A percentile compares a stretch with the other conserved stretches of the same genome.
Conservation (phyloP, 2,113 vertebrate genomes). For the Sinocyclocheilus rhinocerous region DNA sequence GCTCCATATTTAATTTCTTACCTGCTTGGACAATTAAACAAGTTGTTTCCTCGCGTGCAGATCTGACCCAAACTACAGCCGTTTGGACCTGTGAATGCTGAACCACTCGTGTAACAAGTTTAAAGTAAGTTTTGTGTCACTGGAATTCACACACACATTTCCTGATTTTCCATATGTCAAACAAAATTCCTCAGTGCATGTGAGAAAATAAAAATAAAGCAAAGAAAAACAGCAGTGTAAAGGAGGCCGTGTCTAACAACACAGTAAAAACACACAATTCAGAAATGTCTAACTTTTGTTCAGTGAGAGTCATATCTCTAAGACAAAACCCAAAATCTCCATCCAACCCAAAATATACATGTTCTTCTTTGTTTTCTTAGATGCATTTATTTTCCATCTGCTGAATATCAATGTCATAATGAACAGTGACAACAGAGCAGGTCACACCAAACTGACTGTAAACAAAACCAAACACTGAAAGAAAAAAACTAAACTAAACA, state of each 20-base stretch:
- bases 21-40: not conserved
- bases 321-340: not conserved
- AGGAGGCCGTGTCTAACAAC: not conserved
- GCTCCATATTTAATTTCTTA: not conserved
- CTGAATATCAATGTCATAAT: conserved; percentile 3
- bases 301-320: not conserved
- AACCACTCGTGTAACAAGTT: not conserved
- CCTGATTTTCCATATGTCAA: not conserved
- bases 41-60: not conserved
- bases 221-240: not conserved
- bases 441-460: not conserved
- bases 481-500: not conserved
- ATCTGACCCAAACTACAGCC: not conserved
- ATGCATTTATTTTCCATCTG: conserved; percentile 1
- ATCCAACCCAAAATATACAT: not conserved
- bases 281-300: not conserved
- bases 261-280: not conserved
- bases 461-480: conserved; percentile 1
- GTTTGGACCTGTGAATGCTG: not conserved
- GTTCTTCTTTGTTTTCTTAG: not conserved
- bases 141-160: not conserved
- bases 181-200: not conserved
- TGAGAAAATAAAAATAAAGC: not conserved
- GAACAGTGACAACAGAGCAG: not conserved
- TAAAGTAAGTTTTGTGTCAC: not conserved